Base-by-base conservation (phyloP, 2,888 invertebrate genomes). In the Amphipyra tragopoginis region DNA sequence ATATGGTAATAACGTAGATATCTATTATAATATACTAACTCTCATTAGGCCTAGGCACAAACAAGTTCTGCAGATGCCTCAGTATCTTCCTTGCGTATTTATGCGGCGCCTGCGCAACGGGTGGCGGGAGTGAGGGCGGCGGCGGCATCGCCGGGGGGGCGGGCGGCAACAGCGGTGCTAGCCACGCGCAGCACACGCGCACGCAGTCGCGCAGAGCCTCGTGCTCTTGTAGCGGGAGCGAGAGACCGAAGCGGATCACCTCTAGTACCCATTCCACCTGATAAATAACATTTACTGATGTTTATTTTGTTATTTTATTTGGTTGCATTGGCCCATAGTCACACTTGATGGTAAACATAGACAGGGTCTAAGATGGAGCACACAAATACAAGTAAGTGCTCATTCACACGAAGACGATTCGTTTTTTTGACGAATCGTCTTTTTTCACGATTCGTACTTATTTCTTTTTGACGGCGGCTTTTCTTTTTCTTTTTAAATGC, bases 171-270 rank as follows among this genome's bases (percentile, higher is more conserved):
- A 99, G 94, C 2, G 99, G 98, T 0, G 98, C 97, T 72, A 99
- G 94, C 99, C 99, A 99, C 85, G 99, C 98, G 89, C 99, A 99
- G 87, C 99, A 99, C 38, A 99, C 97, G 87, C 98, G 98, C 43
- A 99, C 99, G 89, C 99, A 99, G 90, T 99, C 99, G 73, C 98
- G 97, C 53, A 99, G 97, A 0, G 98, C 98, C 81, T 99, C 99
- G 88, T 99, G 98, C 90, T 99, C 99, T 38, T 96, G 96, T 48
- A 99, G 93, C 0, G 99, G 98, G 45, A 99, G 94, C 11, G 98
- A 98, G 5, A 99, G 95, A 0, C 99, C 99, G 91, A 97, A 99
- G 82, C 99, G 98, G 67, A 99, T 97, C 11, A 97, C 97, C 90
- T 97, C 97, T 95, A 97, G 96, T 65, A 97, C 97, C 97, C 97